These are phyloP conservation scores for Harmothoe impar DNA, from an alignment of 2,888 invertebrate genomes.

Conservation along the genomic window DNA sequence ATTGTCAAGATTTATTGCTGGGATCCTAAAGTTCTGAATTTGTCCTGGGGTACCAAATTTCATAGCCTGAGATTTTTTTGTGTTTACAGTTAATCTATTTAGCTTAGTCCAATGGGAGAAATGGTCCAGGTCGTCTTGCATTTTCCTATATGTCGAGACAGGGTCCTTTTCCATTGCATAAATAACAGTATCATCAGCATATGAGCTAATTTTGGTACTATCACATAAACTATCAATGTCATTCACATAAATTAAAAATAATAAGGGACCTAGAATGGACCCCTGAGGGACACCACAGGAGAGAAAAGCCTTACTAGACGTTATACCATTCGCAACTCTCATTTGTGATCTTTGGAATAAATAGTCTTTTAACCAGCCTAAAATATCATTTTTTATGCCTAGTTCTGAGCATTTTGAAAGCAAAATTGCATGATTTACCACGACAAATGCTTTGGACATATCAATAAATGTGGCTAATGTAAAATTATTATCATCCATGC, in stretches of 20 bases:
- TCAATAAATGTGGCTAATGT: not conserved
- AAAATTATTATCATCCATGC: not conserved
- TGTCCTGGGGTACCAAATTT: no score
- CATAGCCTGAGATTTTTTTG: no score
- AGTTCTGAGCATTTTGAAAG: no score
- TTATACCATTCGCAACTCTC: not conserved
- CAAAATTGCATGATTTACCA: not conserved
- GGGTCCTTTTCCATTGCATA: no score
- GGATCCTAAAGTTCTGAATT: no score
- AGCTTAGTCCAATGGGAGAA: no score
- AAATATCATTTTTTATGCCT: not conserved
- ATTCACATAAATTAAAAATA: not conserved
- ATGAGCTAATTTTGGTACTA: no score
- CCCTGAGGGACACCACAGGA: not conserved
- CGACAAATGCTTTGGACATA: not conserved
- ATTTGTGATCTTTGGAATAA: not conserved
- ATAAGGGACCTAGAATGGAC: not conserved
- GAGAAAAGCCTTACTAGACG: not conserved
- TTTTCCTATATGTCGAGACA: no score
- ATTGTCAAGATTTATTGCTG: no score
- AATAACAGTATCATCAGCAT: no score
- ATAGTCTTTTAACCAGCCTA: not conserved
- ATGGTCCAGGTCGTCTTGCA: no score
- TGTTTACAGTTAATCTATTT: no score
- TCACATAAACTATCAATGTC: not conserved